phyloP scores from a whole-genome alignment of 1,140 invertebrate species.

The Plutomurus gul region DNA sequence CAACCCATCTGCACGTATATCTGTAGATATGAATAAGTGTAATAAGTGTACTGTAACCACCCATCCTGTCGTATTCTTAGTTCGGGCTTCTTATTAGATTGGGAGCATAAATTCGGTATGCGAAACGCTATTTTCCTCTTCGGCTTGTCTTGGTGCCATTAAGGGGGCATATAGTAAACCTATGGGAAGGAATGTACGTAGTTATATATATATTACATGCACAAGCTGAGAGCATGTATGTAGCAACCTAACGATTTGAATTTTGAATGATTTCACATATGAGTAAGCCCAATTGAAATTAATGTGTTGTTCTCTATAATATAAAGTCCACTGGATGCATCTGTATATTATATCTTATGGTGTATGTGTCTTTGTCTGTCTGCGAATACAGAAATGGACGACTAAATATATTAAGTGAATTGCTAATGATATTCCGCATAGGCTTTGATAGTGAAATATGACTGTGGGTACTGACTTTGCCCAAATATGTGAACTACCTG shows the following conservation, averaged over 20 bases:
- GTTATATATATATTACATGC: no score
- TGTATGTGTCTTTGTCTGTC: no score
- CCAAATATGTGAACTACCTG: constrained; percentile 4
- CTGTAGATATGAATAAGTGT: neutral
- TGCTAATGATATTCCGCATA: no score
- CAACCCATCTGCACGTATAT: neutral
- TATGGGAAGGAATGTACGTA: no score
- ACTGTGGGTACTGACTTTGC: neutral
- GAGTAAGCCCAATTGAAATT: neutral
- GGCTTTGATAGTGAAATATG: neutral
- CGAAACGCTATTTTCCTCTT: neutral
- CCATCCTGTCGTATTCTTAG: neutral
- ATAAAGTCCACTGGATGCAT: neutral
- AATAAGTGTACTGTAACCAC: neutral
- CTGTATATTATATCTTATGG: neutral
- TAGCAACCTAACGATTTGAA: neutral
- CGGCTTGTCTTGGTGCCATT: neutral
- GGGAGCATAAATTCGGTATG: neutral
- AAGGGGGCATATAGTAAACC: neutral
- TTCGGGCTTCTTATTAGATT: neutral
- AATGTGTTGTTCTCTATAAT: neutral
- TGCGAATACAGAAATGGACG: no score
- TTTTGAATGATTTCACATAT: neutral
- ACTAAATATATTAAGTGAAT: no score
- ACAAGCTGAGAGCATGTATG: neutral